Evolutionary conservation across 2,797 vertebrate genomes (phyloP), one percentile per base, ranked within the genome.

Genomic region (Semotilus atromaculatus): DNA sequence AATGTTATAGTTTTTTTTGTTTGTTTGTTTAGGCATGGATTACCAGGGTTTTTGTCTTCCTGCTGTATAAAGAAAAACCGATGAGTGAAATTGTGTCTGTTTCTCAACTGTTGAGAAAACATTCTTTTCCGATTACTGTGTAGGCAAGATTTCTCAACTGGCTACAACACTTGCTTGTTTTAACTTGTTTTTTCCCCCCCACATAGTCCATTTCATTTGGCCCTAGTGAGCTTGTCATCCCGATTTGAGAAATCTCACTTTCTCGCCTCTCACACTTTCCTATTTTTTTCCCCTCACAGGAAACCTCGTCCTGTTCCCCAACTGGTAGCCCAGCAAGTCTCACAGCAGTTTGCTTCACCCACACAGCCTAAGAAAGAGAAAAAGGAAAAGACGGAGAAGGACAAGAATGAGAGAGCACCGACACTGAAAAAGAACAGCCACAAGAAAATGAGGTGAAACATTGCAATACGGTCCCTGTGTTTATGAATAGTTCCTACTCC

Each of bases 271-370:
- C 51, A 29, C 34, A 53, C 58, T 80, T 75, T 13, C 10, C 26
- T 75, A 16, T 74, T 70, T 36, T 67, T 43, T 19, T 53, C 67
- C 75, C 79, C 81, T 77, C 81, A 36, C 96, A 99, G 98, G 97
- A 99, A 99, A 94, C 98, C 98, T 93, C 97, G 98, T 89, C 97
- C 98, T 86, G 98, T 99, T 94, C 99, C 98, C 90, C 98, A 99
- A 95, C 95, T 99, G 93, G 97, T 99, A 91, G 96, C 98, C 85
- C 98, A 99, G 94, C 98, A 99, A 95, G 98, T 99, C 94, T 96
- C 97, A 78, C 98, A 98, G 94, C 98, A 99, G 93, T 99, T 99
- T 29, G 96, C 99, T 92, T 96, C 97, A 89, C 98, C 98, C 91
- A 96, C 96, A 55, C 98, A 97, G 91, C 97, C 98, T 94, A 99